These are phyloP conservation scores for Artibeus jamaicensis DNA, from an alignment of 2,797 vertebrate genomes.

Conservation along the genomic window DNA sequence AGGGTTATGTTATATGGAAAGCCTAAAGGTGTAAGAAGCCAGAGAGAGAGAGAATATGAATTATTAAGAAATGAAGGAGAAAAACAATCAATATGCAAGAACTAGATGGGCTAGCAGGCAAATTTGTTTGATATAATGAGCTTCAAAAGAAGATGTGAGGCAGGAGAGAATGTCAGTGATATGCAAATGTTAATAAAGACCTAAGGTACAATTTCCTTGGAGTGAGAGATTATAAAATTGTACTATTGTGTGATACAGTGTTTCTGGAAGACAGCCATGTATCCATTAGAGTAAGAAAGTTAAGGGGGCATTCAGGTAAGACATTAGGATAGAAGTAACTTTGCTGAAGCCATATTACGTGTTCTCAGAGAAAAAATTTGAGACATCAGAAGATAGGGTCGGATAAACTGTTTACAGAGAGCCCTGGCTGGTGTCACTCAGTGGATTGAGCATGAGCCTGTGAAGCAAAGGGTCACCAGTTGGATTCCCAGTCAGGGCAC, in stretches of 20 bases:
- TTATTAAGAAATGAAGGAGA: background rate
- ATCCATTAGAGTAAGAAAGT: background rate
- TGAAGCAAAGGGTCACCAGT: no score
- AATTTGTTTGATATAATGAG: background rate
- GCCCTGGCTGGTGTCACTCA: no score
- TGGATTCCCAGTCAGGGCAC: no score
- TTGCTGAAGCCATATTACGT: background rate
- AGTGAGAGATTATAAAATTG: background rate
- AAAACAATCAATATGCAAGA: background rate
- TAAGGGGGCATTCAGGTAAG: background rate
- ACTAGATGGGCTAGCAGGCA: background rate
- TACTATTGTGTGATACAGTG: background rate
- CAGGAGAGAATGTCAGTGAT: background rate
- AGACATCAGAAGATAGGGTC: background rate
- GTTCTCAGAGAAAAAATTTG: background rate
- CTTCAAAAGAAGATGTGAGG: background rate
- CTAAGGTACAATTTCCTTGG: background rate
- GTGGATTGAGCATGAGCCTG: no score
- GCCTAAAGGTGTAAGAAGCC: background rate
- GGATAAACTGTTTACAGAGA: background rate
- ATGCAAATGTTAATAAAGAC: background rate
- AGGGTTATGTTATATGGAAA: background rate
- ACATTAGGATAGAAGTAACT: background rate
- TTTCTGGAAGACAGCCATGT: background rate
- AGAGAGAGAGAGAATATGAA: background rate